phyloP scores from a whole-genome alignment of 1,140 invertebrate genomes.

The Proctacanthus coquilletti region DNA sequence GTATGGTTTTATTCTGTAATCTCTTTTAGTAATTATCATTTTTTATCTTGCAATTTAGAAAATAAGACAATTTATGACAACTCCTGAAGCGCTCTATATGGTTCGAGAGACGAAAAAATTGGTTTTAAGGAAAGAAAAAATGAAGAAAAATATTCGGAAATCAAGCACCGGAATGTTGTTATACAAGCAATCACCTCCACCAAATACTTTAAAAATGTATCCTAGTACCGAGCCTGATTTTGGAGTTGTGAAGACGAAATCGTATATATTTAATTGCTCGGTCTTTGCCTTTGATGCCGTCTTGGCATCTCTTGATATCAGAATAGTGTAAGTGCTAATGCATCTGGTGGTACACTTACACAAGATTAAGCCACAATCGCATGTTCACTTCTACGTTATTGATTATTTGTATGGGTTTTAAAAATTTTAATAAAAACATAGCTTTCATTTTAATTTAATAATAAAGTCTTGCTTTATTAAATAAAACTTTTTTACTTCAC shows the following conservation, averaged over 20 bases:
- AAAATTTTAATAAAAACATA: no score
- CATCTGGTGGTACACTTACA: no score
- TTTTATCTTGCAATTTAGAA: conserved; percentile 11
- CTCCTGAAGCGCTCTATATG: conserved; percentile 24
- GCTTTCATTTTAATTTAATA: no score
- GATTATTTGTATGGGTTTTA: no score
- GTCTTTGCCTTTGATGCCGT: conserved; percentile 28
- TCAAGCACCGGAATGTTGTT: no score
- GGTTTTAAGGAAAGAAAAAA: conserved; percentile 26
- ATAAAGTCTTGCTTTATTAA: no score
- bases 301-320: conserved; percentile 12
- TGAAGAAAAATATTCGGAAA: conserved; percentile 26
- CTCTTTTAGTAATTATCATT: not conserved
- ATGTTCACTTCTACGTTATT: no score
- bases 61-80: conserved; percentile 25
- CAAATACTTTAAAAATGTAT: not conserved
- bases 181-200: not conserved
- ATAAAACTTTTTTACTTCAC: no score
- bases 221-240: conserved; percentile 25
- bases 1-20: conserved; percentile 20
- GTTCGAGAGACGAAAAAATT: conserved; percentile 26
- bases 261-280: conserved; percentile 26
- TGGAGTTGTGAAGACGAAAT: conserved; percentile 19
- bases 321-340: conserved; percentile 12
- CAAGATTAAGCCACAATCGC: no score